Evolutionary conservation across 2,113 vertebrate genomes (phyloP).

Genomic region (Callospermophilus lateralis): DNA sequence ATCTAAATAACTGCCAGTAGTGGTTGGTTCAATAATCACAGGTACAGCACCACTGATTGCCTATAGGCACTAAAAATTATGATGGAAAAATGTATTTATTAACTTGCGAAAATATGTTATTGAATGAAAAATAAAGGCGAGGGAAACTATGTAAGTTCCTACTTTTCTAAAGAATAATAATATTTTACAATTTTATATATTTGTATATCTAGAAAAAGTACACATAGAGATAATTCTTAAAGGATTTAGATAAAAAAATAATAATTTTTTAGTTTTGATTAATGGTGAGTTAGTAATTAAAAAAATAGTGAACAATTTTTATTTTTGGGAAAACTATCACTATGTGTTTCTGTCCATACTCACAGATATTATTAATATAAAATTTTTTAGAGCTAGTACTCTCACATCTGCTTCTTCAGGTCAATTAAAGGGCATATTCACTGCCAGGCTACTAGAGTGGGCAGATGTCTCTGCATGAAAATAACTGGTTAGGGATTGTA

Average conservation of each 20-base stretch:
- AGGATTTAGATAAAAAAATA: constrained; percentile 31
- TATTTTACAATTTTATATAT: background rate
- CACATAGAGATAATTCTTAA: background rate
- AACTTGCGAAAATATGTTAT: constrained; percentile 50
- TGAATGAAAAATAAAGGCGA: background rate
- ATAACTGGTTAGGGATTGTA: background rate
- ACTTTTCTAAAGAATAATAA: background rate
- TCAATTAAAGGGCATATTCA: constrained; percentile 12
- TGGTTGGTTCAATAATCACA: background rate
- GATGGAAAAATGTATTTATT: constrained; percentile 30
- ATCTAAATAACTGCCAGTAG: background rate
- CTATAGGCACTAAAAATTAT: constrained; percentile 10
- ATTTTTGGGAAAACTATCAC: background rate
- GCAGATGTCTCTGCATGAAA: background rate
- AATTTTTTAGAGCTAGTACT: constrained; percentile 35
- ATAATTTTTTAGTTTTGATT: background rate
- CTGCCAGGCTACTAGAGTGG: background rate
- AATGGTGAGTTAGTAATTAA: constrained; percentile 20
- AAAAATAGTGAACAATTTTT: constrained; percentile 9
- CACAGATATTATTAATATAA: background rate
- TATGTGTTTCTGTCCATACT: background rate
- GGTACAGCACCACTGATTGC: background rate
- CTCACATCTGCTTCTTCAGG: background rate
- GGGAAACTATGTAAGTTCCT: background rate
- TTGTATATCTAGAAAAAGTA: background rate